phyloP scores from a whole-genome alignment of 2,113 vertebrate genomes.

The Cranoglanis bouderius region DNA sequence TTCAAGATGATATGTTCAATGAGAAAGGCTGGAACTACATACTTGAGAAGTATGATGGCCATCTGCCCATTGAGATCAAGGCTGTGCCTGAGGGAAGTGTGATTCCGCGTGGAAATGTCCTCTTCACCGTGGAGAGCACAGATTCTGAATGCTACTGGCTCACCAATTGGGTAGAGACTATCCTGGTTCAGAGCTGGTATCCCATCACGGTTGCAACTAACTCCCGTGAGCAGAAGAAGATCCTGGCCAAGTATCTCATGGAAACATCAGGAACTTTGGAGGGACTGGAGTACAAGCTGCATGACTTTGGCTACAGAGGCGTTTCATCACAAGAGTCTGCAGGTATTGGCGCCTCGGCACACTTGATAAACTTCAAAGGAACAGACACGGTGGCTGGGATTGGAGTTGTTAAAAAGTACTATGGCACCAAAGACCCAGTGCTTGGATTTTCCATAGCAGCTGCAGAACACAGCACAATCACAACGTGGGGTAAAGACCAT shows the following conservation, averaged over 20 bases:
- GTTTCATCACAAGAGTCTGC: constrained; percentile 99
- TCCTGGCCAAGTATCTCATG: constrained; percentile 91
- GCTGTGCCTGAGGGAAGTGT: constrained; percentile 96
- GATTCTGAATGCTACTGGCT: constrained; percentile 99
- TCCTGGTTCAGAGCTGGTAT: constrained; percentile 98
- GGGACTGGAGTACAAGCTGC: constrained; percentile 89
- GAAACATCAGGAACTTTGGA: constrained; percentile 92
- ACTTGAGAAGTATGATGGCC: constrained; percentile 89
- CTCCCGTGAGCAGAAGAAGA: constrained; percentile 98
- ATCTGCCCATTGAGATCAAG: constrained; percentile 97
- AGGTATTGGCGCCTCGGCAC: constrained; percentile 95
- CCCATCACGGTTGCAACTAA: constrained; percentile 98
- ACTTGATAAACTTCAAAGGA: constrained; percentile 98
- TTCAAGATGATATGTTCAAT: constrained; percentile 98
- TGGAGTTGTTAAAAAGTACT: constrained; percentile 94
- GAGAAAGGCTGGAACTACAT: constrained; percentile 97
- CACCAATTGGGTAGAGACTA: constrained; percentile 99
- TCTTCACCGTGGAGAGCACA: constrained; percentile 98
- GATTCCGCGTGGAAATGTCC: constrained; percentile 95
- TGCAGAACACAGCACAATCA: constrained; percentile 98
- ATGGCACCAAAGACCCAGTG: constrained; percentile 96
- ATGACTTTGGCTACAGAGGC: constrained; percentile 97
- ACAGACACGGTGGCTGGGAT: constrained; percentile 98
- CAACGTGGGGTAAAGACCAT: constrained; percentile 97
- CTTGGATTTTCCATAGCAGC: constrained; percentile 95